Base-by-base conservation (phyloP, 2,888 invertebrate species). In the Entomobrya multifasciata region DNA sequence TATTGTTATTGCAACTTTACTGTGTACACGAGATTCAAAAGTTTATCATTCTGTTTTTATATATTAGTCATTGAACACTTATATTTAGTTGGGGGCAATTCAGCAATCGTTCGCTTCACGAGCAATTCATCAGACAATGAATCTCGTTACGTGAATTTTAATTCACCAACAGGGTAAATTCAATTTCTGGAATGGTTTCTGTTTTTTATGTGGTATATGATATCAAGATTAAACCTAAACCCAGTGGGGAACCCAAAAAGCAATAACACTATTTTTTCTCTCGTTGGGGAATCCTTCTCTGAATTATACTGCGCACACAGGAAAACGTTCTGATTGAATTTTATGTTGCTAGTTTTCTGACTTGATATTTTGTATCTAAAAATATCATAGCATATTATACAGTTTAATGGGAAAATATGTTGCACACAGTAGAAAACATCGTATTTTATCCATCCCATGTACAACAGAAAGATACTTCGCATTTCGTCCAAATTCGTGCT, bases 91-190 rank as follows among this genome's bases (percentile, higher is more conserved):
- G 27, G 62, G 13, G 30, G 36, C n/a, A n/a, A n/a, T n/a, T n/a
- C 15, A 8, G 62, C 62, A 62, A 62, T 62, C 62, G 30, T n/a
- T 62, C 20, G 65, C 36, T 41, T 41, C 41, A 41, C 65, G 6
- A 41, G 41, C 41, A 8, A 65, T 79, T 79, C 79, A 79, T 79
- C 79, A 62, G 49, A 79, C 65, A 62, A 79, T 79, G 49, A 80
- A 80, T 80, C 49, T 70, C 49, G 30, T 80, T 80, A 17, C 22
- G 52, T 41, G 80, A 80, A 80, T 70, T 80, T 55, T 80, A 80
- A 65, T 79, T 65, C 65, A 36, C 36, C 41, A 41, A 20, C 20
- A n/a, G 17, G 36, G 30, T 65, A 30, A 65, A 65, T 65, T 65
- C 36, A 65, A 36, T 20, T 1, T n/a, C 17, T 65, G 27, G 60